These are phyloP conservation scores for Branchinecta lindahli DNA, from an alignment of 1,140 invertebrate genomes.

Conservation along the genomic window DNA sequence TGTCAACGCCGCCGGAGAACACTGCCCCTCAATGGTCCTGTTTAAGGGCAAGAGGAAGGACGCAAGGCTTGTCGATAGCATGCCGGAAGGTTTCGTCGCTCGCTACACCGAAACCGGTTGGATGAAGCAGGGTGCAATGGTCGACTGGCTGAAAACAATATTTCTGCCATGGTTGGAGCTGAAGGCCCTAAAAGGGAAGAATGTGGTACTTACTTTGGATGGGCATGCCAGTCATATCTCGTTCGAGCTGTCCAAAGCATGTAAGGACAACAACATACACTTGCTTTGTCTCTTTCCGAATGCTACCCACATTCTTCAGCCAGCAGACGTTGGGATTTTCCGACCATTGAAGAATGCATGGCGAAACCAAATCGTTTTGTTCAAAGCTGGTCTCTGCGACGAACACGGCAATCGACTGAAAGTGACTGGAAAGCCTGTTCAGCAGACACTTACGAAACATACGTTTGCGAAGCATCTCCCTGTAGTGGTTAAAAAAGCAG, in stretches of 20 bases:
- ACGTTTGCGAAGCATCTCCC: background rate
- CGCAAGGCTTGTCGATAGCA: background rate
- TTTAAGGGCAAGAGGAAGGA: background rate
- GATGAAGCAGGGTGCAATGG: background rate
- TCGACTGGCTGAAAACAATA: background rate
- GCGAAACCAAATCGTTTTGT: slow-evolving; percentile 23
- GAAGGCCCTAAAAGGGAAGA: background rate
- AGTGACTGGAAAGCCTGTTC: background rate
- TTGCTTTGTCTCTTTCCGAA: slow-evolving; percentile 31
- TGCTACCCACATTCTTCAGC: slow-evolving; percentile 32
- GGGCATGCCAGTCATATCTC: slow-evolving; percentile 24
- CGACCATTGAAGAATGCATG: slow-evolving; percentile 28
- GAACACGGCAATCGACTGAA: background rate
- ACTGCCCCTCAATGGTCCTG: background rate
- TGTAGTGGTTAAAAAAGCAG: background rate
- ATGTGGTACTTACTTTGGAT: background rate
- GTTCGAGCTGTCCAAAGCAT: slow-evolving; percentile 29
- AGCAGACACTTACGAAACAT: background rate
- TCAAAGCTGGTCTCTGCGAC: background rate
- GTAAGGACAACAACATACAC: slow-evolving; percentile 29
- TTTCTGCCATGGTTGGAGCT: background rate
- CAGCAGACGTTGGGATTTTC: slow-evolving; percentile 31
- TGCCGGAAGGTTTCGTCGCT: slow-evolving; percentile 14
- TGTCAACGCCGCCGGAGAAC: background rate
- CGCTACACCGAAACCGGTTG: background rate